Conservation (phyloP, 2,113 vertebrate genomes). For the Ptyas mucosa region DNA sequence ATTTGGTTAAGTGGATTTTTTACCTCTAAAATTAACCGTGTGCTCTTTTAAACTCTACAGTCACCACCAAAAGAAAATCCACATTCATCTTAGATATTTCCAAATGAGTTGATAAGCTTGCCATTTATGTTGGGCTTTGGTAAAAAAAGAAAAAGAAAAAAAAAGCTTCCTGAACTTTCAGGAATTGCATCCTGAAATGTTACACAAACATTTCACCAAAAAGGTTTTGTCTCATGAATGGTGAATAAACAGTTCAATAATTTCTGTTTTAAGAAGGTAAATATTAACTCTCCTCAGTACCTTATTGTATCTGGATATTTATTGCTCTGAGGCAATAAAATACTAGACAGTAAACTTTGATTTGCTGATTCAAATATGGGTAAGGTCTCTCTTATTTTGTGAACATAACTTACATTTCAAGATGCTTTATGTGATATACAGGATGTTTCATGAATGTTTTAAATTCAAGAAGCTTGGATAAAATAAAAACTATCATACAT, state of each 20-base stretch:
- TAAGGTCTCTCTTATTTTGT: not conserved
- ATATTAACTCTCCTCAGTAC: not conserved
- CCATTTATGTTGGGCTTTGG: not conserved
- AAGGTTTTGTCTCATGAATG: not conserved
- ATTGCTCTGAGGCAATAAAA: not conserved
- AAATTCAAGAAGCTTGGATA: not conserved
- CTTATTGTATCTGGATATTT: not conserved
- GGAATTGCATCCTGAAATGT: not conserved
- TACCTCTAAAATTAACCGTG: constrained; percentile 72
- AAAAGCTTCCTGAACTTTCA: not conserved
- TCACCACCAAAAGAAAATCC: constrained; percentile 50
- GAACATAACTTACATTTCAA: not conserved
- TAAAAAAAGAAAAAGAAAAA: constrained; percentile 17
- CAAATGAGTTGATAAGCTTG: not conserved
- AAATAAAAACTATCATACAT: not conserved
- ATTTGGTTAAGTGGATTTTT: constrained; percentile 77
- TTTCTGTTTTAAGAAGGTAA: not conserved
- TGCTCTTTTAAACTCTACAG: constrained; percentile 57
- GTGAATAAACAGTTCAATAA: not conserved
- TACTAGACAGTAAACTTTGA: not conserved
- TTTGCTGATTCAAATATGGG: not conserved
- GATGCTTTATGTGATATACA: not conserved
- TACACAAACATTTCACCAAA: constrained; percentile 2
- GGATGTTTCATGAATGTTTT: not conserved
- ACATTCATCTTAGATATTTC: constrained; percentile 19